Percentiles rank a stretch among this genome's conserved stretches.
These are phyloP conservation scores for Taurulus bubalis DNA, from an alignment of 2,113 vertebrate genomes.

Conservation along the genomic window DNA sequence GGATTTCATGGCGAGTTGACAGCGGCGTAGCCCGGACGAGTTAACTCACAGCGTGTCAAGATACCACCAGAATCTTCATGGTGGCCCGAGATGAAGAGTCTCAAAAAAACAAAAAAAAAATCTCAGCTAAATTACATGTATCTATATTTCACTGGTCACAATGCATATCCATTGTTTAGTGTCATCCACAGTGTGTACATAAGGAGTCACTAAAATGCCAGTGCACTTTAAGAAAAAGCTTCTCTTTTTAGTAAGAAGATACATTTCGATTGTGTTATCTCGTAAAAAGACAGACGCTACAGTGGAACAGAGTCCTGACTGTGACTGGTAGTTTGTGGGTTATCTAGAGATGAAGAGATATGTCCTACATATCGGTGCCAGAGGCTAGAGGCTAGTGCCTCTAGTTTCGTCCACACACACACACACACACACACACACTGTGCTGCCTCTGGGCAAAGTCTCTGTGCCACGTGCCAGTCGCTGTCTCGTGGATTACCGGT, in stretches of 20 bases:
- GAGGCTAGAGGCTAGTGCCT: conserved; percentile 45
- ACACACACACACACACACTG: conserved; percentile 37
- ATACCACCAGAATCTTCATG: background rate
- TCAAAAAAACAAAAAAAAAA: no score
- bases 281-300: background rate
- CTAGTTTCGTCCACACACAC: conserved; percentile 23
- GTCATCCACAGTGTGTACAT: background rate
- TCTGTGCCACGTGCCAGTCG: conserved; percentile 70
- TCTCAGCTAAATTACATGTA: no score
- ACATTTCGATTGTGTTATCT: background rate
- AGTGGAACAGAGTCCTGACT: background rate
- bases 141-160: background rate
- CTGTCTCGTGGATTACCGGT: conserved; percentile 68
- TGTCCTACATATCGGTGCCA: conserved; percentile 56
- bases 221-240: background rate
- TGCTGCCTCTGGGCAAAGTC: conserved; percentile 54
- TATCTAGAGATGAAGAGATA: conserved; percentile 51
- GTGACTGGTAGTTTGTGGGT: conserved; percentile 31
- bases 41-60: background rate
- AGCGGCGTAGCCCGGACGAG: background rate
- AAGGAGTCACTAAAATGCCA: background rate
- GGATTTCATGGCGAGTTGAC: background rate
- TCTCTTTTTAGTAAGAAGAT: background rate
- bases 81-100: background rate
- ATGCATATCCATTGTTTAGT: background rate